Percentiles rank a stretch among this genome's conserved stretches.
These are phyloP conservation scores for Mastomys natalensis DNA, from an alignment of 2,113 vertebrate genomes.

Conservation along the genomic window DNA sequence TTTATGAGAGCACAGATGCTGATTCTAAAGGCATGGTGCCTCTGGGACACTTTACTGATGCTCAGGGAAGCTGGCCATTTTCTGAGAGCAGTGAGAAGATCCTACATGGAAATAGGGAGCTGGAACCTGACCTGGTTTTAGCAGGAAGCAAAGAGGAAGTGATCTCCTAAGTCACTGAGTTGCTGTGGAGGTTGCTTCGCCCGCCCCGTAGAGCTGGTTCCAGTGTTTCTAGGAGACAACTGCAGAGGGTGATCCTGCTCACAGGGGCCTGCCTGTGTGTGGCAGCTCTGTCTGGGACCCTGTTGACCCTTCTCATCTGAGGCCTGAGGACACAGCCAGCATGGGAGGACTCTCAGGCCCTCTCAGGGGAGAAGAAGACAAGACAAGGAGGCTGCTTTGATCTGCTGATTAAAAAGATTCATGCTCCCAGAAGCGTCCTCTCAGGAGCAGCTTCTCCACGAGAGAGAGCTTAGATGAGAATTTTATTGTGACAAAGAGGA, in stretches of 20 bases:
- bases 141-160: background rate
- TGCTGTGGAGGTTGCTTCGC: background rate
- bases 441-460: background rate
- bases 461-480: background rate
- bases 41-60: background rate
- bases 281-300: background rate
- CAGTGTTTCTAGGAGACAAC: background rate
- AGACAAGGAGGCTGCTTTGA: background rate
- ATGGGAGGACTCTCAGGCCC: background rate
- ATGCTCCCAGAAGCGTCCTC: background rate
- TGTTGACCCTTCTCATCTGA: background rate
- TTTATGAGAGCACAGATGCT: background rate
- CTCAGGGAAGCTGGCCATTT: background rate
- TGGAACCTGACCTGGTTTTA: background rate
- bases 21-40: no score
- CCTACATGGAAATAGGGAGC: background rate
- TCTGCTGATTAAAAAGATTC: background rate
- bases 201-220: fast-evolving
- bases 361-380: background rate
- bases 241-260: background rate
- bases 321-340: background rate
- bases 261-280: background rate
- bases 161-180: background rate
- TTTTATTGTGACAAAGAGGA: background rate
- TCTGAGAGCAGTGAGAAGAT: background rate